These are phyloP conservation scores for Galago senegalensis DNA, from an alignment of 2,797 vertebrate genomes.

Conservation along the genomic window DNA sequence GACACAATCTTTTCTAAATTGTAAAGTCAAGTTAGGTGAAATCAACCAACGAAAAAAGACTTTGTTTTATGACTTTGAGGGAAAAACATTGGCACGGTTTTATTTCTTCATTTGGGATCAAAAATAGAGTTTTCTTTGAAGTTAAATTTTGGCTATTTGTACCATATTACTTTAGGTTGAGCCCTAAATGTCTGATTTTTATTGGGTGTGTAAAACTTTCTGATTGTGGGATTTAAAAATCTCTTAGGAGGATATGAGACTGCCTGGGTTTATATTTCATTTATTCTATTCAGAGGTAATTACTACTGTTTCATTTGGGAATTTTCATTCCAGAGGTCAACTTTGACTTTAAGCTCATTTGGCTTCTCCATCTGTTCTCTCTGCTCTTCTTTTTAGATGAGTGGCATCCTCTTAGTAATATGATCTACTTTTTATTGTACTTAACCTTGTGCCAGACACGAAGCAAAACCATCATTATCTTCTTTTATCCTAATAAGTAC, in stretches of 20 bases:
- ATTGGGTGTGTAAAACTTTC: background rate
- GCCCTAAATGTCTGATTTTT: background rate
- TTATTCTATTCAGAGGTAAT: conserved; percentile 7
- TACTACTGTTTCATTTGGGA: background rate
- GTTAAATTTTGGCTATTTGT: background rate
- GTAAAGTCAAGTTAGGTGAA: conserved; percentile 6
- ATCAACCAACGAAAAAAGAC: background rate
- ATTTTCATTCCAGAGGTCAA: background rate
- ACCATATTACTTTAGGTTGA: background rate
- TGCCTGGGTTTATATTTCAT: background rate
- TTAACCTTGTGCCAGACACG: background rate
- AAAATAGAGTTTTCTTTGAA: conserved; percentile 22
- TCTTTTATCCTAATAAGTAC: background rate
- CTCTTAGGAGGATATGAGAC: background rate
- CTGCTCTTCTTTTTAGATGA: conserved; percentile 45
- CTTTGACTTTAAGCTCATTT: background rate
- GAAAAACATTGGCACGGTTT: background rate
- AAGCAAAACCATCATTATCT: background rate
- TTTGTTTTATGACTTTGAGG: background rate
- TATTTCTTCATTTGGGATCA: background rate
- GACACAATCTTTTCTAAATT: conserved; percentile 6
- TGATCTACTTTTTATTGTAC: background rate
- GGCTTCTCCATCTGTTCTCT: conserved; percentile 45
- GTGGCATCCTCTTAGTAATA: conserved; percentile 48
- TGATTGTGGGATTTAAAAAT: background rate